These are phyloP conservation scores for Camelus dromedarius DNA, from an alignment of 2,113 vertebrate species.

Conservation along the genomic window DNA sequence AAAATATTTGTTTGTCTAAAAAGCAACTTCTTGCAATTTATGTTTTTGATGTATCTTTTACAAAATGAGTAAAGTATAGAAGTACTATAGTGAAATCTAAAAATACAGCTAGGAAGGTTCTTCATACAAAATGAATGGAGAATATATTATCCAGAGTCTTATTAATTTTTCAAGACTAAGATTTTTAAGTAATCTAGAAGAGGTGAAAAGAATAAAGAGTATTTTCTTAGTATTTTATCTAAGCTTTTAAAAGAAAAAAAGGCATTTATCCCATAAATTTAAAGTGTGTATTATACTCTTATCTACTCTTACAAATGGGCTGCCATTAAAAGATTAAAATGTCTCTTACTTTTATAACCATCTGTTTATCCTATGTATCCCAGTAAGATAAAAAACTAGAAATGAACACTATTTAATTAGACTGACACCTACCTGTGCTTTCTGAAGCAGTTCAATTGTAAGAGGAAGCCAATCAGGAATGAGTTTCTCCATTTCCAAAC, in stretches of 20 bases:
- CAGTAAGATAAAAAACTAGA: not conserved
- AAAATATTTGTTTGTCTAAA: constrained; percentile 14
- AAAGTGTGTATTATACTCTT: not conserved
- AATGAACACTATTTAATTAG: constrained; percentile 21
- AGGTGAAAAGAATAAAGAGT: not conserved
- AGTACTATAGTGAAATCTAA: constrained; percentile 37
- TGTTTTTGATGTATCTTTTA: not conserved
- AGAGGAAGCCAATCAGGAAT: constrained; percentile 97
- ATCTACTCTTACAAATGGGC: not conserved
- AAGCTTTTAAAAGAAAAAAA: not conserved
- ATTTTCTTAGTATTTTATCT: not conserved
- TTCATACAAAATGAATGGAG: constrained; percentile 16
- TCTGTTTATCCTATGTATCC: not conserved
- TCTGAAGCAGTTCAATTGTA: constrained; percentile 95
- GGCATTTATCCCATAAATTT: not conserved
- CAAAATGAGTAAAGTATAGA: not conserved
- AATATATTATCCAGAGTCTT: constrained; percentile 17
- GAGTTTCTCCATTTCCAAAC: constrained; percentile 97
- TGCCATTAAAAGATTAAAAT: constrained; percentile 24
- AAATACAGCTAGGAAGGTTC: not conserved
- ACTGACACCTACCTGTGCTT: constrained; percentile 91
- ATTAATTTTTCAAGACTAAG: not conserved
- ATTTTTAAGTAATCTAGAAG: not conserved
- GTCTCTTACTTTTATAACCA: not conserved
- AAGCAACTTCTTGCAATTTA: constrained; percentile 18